These are phyloP conservation scores for Amphiprion ocellaris DNA, from an alignment of 2,113 vertebrate species.

Conservation along the genomic window DNA sequence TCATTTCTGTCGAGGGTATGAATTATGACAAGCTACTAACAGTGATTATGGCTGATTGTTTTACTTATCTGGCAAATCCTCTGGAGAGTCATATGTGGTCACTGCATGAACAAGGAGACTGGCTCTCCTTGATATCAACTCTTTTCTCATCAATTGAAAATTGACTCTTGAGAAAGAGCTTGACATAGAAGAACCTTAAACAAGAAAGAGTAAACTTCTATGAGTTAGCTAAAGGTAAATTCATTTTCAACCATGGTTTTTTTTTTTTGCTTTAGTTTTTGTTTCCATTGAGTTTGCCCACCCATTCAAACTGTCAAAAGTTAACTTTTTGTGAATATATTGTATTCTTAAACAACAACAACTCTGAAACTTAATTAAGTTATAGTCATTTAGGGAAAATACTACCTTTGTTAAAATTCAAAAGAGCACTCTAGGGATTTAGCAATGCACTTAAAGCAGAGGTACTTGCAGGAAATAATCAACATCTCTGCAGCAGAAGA, in stretches of 20 bases:
- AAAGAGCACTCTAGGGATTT: conserved; percentile 15
- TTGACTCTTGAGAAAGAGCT: conserved; percentile 41
- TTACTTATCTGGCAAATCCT: conserved; percentile 33
- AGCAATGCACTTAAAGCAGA: conserved; percentile 10
- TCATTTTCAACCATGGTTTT: conserved; percentile 23
- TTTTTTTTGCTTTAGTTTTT: background rate
- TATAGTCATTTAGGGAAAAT: background rate
- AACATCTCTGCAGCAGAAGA: background rate
- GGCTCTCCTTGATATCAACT: conserved; percentile 32
- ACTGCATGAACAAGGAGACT: conserved; percentile 59
- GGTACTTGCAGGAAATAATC: background rate
- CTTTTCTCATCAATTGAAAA: conserved; percentile 44
- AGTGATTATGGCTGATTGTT: conserved; percentile 53
- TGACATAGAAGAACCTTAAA: conserved; percentile 25
- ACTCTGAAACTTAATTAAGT: conserved; percentile 6
- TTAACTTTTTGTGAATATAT: background rate
- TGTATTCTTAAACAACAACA: background rate
- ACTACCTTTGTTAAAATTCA: background rate
- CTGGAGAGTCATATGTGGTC: conserved; percentile 33
- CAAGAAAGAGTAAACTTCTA: conserved; percentile 38
- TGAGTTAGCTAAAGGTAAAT: conserved; percentile 43
- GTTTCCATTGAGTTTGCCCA: conserved; percentile 7
- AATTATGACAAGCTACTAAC: conserved; percentile 68
- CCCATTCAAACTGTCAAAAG: background rate
- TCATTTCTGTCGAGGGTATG: conserved; percentile 57